phyloP scores from a whole-genome alignment of 2,113 vertebrate genomes.

The Felis chaus region DNA sequence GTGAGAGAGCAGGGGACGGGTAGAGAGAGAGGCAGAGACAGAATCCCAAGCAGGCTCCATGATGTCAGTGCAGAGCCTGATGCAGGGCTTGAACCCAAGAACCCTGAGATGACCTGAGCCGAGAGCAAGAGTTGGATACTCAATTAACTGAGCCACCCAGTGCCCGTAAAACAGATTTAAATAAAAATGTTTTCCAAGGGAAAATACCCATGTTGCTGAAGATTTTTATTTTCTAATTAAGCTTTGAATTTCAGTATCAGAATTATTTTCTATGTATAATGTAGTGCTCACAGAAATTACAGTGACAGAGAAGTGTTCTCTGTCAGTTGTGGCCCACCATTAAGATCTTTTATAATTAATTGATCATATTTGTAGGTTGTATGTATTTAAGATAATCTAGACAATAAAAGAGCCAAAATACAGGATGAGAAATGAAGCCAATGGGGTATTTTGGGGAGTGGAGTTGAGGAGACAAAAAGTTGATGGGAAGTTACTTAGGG shows the following conservation, averaged over 20 bases:
- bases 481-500: background rate
- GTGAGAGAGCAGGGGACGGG: no score
- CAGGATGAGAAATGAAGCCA: background rate
- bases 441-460: background rate
- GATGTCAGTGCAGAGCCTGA: no score
- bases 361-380: background rate
- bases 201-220: background rate
- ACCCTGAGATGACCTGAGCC: no score
- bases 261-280: background rate
- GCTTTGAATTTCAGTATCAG: background rate
- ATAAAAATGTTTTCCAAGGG: background rate
- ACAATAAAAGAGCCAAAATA: background rate
- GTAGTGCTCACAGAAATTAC: background rate
- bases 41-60: no score
- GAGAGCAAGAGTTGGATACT: no score
- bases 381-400: background rate
- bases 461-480: background rate
- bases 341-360: background rate
- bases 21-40: no score
- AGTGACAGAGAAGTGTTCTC: background rate
- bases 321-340: background rate
- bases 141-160: no score
- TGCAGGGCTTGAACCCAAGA: no score
- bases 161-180: background rate
- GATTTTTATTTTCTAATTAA: background rate